Evolutionary conservation across 2,797 vertebrate genomes (phyloP), one percentile per base, ranked within the genome.

Genomic region (Onychomys leucogaster): DNA sequence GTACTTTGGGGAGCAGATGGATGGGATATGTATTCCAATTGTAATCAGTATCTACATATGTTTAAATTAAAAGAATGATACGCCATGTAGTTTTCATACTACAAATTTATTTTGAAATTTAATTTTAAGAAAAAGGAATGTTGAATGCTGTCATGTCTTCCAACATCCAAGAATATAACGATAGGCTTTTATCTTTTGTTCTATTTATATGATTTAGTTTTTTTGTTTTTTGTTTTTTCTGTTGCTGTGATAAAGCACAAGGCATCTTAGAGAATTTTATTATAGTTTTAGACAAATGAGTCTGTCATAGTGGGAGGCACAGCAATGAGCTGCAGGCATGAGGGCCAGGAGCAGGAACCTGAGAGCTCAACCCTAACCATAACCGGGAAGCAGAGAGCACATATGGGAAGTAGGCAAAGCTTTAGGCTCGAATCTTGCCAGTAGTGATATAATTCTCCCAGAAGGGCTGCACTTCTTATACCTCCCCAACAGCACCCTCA

Each of bases 111-210:
- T 55, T 78, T 85, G 77, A 92, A 65, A 13, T 32, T 32, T 63
- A 52, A 59, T 19, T 75, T 71, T 78, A 46, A 89, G 0, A 5
- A 37, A 91, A 73, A 91, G 14, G 16, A n/a, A 43, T 81, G 5
- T 85, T 80, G 14, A 52, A 57, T 86, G 12, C 57, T 76, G 5
- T 59, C 59, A 37, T 89, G 29, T 25, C 12, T 94, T 88, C 63
- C 37, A 52, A 78, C 7, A 91, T 67, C 71, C 25, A 46, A 83
- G 46, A 94, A 77, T 83, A 46, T 34, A 29, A 75, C 65, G 55
- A 41, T 46, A 77, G 19, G 17, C 49, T 57, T 82, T 85, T 91
- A 23, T 90, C 37, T 77, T 78, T 77, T 95, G 52, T 93, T 87
- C 7, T 78, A 41, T 57, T 67, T 86, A 91, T 43, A 59, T 57